Base-by-base conservation (phyloP, 2,888 invertebrate species). In the Ochropleura plecta region DNA sequence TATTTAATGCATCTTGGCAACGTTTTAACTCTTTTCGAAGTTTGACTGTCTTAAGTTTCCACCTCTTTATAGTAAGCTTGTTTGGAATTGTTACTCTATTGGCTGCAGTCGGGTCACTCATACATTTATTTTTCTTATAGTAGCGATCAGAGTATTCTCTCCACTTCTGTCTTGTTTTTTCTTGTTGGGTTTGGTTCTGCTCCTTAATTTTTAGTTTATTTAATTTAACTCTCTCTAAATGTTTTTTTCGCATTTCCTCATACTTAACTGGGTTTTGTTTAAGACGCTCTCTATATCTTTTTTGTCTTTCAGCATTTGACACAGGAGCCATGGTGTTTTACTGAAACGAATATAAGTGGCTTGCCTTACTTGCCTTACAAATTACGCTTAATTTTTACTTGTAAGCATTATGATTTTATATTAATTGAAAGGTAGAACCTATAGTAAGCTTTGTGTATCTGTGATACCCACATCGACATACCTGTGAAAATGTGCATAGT, bases 301-400 rank as follows among this genome's bases (percentile, higher is more conserved):
- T 79, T 68, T 79, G 73, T 49, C 73, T 79, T 73, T 79, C 73
- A 2, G 77, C 77, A 79, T 77, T 77, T 67, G 77, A 73, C 68
- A 73, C 60, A 30, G 74, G 77, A 59, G 77, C 69, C 62, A 77
- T 74, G 64, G 57, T 69, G 59, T 68, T 69, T 74, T 60, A 74
- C 77, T 74, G 64, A 74, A 77, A 74, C 40, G 51, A 77, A 70
- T 74, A 55, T 42, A 55, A 51, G 59, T 66, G 53, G 4, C 55
- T 42, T 62, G 42, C 30, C n/a, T 42, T 55, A 48, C 2, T 71
- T 53, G 48, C 55, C 7, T 57, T 74, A 63, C 49, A 46, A 59
- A 70, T 55, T 49, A 74, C 51, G n/a, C 48, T 74, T 64, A 30
- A 55, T 18, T 70, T 63, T 70, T 60, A 60, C 48, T 49, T 65